Conservation (phyloP, 2,888 invertebrate species). For the Beris morrisii region DNA sequence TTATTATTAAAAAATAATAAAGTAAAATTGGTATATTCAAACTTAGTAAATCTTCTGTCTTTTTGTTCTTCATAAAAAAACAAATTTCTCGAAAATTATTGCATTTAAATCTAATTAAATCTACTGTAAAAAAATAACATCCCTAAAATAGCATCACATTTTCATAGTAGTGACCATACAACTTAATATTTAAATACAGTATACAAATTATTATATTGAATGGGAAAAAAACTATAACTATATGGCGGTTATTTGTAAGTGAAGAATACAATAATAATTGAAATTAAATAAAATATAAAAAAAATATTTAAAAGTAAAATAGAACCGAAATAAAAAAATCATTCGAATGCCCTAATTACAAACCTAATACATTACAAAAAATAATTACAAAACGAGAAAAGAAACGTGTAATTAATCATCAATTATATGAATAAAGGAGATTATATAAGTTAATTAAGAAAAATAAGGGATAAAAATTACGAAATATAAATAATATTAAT, state of each 20-base stretch:
- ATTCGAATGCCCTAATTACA: conserved; percentile 30
- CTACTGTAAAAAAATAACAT: too few species aligned
- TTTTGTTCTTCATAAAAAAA: too few species aligned
- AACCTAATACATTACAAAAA: conserved; percentile 14
- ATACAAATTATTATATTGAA: too few species aligned
- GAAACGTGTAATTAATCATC: conserved; percentile 31
- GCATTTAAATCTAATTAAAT: too few species aligned
- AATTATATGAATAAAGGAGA: conserved; percentile 28
- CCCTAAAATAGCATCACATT: too few species aligned
- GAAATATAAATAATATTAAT: conserved; percentile 12
- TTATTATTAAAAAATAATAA: too few species aligned
- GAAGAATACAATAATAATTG: conserved; percentile 16
- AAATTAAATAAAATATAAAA: conserved; percentile 13
- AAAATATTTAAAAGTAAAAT: conserved; percentile 1
- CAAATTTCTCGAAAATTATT: too few species aligned
- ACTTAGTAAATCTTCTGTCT: too few species aligned
- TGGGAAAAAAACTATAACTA: not conserved
- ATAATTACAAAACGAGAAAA: conserved; percentile 28
- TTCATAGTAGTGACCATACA: too few species aligned
- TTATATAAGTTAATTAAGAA: conserved; percentile 12
- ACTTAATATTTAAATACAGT: too few species aligned
- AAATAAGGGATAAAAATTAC: conserved; percentile 2
- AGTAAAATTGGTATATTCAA: too few species aligned
- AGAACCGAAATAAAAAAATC: conserved; percentile 25
- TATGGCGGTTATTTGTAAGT: not conserved